These are phyloP conservation scores for Sphenopsis melanotis DNA, from an alignment of 2,797 vertebrate genomes.

Conservation along the genomic window DNA sequence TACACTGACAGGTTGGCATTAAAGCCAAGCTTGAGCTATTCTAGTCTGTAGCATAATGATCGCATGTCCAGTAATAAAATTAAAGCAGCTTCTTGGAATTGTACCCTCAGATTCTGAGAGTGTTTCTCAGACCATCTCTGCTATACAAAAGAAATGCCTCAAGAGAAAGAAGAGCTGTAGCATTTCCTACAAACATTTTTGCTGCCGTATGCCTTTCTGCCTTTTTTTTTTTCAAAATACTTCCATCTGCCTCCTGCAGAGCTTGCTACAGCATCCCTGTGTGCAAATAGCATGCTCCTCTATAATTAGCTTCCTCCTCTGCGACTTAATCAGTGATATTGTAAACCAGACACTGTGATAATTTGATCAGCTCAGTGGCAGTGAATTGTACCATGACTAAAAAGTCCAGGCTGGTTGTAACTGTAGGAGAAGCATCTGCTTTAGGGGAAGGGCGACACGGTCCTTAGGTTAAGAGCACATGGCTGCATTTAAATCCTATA, in stretches of 20 bases:
- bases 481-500: neutral
- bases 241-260: constrained; percentile 44
- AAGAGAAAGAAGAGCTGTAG: neutral
- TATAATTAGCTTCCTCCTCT: constrained; percentile 66
- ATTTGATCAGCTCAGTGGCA: constrained; percentile 60
- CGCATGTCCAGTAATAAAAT: constrained; percentile 41
- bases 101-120: neutral
- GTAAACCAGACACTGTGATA: constrained; percentile 54
- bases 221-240: constrained; percentile 43
- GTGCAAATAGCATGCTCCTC: constrained; percentile 53
- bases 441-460: neutral
- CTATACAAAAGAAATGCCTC: neutral
- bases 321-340: constrained; percentile 65
- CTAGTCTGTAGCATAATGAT: constrained; percentile 38
- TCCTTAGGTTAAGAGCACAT: neutral
- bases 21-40: constrained; percentile 49
- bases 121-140: neutral
- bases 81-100: neutral
- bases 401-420: constrained; percentile 17
- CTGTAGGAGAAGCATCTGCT: constrained; percentile 27
- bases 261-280: constrained; percentile 47
- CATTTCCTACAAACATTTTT: neutral
- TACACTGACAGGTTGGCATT: constrained; percentile 53
- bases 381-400: constrained; percentile 45
- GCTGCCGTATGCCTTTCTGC: neutral